Percentiles rank a stretch among this genome's conserved stretches.
phyloP scores from a whole-genome alignment of 2,113 vertebrate species.

The Heteronetta atricapilla region DNA sequence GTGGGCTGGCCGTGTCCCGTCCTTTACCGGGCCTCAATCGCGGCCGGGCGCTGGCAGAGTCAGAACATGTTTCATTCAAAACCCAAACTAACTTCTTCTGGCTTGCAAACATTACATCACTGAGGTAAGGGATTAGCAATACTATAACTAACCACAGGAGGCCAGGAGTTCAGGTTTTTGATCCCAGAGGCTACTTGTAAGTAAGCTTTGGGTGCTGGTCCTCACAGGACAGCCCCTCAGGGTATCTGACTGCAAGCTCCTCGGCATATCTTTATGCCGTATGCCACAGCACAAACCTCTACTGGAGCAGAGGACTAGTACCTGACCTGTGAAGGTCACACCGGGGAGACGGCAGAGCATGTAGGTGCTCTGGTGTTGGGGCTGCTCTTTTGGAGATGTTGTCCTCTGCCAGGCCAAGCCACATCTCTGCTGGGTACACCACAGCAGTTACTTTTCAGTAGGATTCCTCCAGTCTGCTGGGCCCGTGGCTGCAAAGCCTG shows the following conservation, averaged over 20 bases:
- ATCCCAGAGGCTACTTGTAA: neutral
- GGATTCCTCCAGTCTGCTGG: neutral
- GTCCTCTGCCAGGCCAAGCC: neutral
- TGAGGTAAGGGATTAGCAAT: neutral
- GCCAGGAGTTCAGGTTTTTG: neutral
- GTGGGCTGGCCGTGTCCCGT: neutral
- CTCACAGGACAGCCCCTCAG: neutral
- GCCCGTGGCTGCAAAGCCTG: neutral
- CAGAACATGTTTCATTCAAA: slow-evolving; percentile 17
- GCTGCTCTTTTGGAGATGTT: neutral
- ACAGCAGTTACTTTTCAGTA: accelerated
- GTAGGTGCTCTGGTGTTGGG: neutral
- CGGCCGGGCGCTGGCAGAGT: neutral
- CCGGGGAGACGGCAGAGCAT: neutral
- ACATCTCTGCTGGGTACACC: neutral
- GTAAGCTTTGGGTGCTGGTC: neutral
- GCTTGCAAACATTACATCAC: slow-evolving; percentile 1
- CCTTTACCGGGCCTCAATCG: neutral
- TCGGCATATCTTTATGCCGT: neutral
- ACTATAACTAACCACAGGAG: neutral
- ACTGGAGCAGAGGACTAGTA: neutral
- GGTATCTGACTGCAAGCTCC: neutral
- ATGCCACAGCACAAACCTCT: neutral
- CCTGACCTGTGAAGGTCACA: neutral
- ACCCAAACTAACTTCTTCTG: neutral